Conservation (phyloP, 2,888 invertebrate genomes). For the Tholera decimalis region DNA sequence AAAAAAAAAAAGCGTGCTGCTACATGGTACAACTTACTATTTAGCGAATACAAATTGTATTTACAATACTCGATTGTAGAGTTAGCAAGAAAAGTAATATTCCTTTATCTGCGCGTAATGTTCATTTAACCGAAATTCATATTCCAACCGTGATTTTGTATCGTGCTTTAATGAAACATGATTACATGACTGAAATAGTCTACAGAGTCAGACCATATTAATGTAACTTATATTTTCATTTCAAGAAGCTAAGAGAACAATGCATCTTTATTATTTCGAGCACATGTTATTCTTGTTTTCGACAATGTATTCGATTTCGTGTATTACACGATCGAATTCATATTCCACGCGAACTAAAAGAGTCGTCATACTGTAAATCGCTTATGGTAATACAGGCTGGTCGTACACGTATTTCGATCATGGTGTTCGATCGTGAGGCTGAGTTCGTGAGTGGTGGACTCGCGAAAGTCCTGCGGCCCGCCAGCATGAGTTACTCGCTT, state of each 20-base stretch:
- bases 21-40: not conserved
- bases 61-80: not conserved
- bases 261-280: slow-evolving; percentile 75
- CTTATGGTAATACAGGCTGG: slow-evolving; percentile 86
- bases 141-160: slow-evolving; percentile 35
- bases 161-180: slow-evolving; percentile 42
- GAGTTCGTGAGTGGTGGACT: slow-evolving; percentile 82
- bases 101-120: not conserved
- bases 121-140: slow-evolving; percentile 31
- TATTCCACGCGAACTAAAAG: slow-evolving; percentile 87
- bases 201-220: slow-evolving; percentile 33
- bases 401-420: slow-evolving; percentile 87
- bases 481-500: slow-evolving; percentile 76
- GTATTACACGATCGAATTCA: slow-evolving; percentile 84
- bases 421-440: slow-evolving; percentile 87
- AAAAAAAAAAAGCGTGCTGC: too few relatives aligned
- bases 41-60: slow-evolving; percentile 8
- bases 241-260: slow-evolving; percentile 73
- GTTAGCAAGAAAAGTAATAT: slow-evolving; percentile 8
- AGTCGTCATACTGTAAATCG: slow-evolving; percentile 86
- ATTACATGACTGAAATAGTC: slow-evolving; percentile 40
- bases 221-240: slow-evolving; percentile 53
- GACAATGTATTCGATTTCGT: slow-evolving; percentile 85
- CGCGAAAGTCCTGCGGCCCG: slow-evolving; percentile 74
- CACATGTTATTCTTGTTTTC: slow-evolving; percentile 77